These are phyloP conservation scores for Macropis europaea DNA, from an alignment of 2,888 invertebrate species.

Conservation along the genomic window DNA sequence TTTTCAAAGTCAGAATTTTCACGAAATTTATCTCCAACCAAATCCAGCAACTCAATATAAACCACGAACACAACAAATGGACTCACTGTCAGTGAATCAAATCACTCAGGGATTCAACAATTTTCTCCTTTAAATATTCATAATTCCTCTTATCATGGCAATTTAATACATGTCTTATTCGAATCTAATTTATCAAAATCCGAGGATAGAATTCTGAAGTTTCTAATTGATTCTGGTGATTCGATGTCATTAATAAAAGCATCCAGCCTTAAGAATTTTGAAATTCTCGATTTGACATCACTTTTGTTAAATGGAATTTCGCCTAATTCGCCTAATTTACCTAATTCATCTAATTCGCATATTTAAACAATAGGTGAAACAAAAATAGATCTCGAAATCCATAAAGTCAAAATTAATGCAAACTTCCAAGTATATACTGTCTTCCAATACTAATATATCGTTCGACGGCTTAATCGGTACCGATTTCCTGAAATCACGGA, in stretches of 20 bases:
- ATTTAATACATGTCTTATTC: background rate
- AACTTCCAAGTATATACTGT: constrained; percentile 1
- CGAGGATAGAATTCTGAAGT: background rate
- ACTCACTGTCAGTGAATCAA: too few species aligned
- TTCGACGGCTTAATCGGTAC: constrained; percentile 7
- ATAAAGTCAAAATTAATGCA: background rate
- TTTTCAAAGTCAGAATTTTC: background rate
- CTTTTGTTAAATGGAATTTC: constrained; percentile 2
- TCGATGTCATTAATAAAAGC: constrained; percentile 9
- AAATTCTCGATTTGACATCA: background rate
- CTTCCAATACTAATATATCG: constrained; percentile 5
- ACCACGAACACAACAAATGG: background rate
- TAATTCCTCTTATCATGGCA: background rate
- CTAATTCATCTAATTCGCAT: background rate
- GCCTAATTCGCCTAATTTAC: background rate
- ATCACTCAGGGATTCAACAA: background rate
- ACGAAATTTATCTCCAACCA: background rate
- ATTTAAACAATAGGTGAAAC: background rate
- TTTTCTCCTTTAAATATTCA: too few species aligned
- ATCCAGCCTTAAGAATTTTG: background rate
- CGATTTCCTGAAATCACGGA: background rate
- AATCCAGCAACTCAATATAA: background rate
- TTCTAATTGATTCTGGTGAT: background rate
- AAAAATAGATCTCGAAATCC: background rate
- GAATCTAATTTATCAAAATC: background rate